phyloP scores from a whole-genome alignment of 2,113 vertebrate species.

The Cephalophus harveyi region DNA sequence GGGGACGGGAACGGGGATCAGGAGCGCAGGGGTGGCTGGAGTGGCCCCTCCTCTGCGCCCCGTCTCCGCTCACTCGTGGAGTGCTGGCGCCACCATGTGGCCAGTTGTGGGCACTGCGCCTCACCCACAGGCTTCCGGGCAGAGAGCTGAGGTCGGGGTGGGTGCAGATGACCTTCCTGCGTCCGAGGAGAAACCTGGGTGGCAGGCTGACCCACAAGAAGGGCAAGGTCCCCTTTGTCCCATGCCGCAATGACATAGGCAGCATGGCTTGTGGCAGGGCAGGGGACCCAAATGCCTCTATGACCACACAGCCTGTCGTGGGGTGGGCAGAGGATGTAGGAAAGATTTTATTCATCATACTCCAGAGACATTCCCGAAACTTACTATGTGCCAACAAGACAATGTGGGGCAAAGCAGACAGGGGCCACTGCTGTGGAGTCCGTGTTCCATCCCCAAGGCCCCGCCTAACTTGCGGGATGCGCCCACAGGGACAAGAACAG shows the following conservation, averaged over 20 bases:
- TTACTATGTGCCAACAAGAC: accelerated
- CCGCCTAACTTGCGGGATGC: accelerated
- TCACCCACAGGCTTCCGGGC: accelerated
- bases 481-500: background rate
- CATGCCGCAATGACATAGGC: accelerated
- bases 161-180: accelerated
- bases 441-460: accelerated
- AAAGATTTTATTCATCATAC: background rate
- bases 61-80: background rate
- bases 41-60: accelerated
- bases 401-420: background rate
- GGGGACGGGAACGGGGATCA: background rate
- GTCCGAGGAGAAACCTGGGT: background rate
- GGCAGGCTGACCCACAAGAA: accelerated
- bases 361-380: background rate
- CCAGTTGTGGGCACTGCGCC: background rate
- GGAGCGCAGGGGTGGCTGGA: background rate
- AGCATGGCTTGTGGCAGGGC: background rate
- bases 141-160: background rate
- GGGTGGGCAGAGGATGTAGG: accelerated
- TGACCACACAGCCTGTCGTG: background rate
- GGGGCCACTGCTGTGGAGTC: too few relatives aligned
- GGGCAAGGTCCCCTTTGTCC: background rate
- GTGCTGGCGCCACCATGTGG: slow-evolving; percentile 54
- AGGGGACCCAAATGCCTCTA: accelerated